These are phyloP conservation scores for Vulpes vulpes DNA, from an alignment of 2,113 vertebrate species.

Conservation along the genomic window DNA sequence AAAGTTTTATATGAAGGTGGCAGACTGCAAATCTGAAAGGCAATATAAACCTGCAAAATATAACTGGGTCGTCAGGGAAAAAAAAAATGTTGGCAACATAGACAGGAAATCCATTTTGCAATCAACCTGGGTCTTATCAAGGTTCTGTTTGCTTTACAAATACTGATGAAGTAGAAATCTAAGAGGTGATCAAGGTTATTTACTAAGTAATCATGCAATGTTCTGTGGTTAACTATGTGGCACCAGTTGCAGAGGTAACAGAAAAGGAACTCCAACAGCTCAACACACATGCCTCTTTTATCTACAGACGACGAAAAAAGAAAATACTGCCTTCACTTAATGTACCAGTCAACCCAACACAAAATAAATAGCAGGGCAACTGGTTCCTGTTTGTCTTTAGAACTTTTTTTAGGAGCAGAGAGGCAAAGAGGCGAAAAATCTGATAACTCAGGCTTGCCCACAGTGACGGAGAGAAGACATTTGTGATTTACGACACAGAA, in stretches of 20 bases:
- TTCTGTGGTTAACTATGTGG: conserved; percentile 42
- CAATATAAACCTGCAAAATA: conserved; percentile 55
- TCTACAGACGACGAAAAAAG: conserved; percentile 68
- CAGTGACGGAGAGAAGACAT: neutral
- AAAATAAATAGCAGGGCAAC: conserved; percentile 36
- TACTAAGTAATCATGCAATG: conserved; percentile 77
- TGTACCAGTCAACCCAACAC: conserved; percentile 63
- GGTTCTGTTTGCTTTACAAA: conserved; percentile 83
- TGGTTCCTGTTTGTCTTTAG: conserved; percentile 38
- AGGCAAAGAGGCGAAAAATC: neutral
- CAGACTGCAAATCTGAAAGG: conserved; percentile 51
- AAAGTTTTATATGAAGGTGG: neutral
- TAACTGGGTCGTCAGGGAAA: conserved; percentile 57
- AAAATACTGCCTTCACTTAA: conserved; percentile 66
- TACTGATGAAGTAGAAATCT: conserved; percentile 69
- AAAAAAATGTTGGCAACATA: conserved; percentile 64
- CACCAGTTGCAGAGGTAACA: conserved; percentile 71
- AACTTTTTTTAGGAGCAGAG: neutral
- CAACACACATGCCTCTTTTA: conserved; percentile 69
- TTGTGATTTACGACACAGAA: neutral
- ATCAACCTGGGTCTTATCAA: conserved; percentile 78
- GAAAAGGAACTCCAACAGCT: conserved; percentile 78
- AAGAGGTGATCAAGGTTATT: conserved; percentile 75
- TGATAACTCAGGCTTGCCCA: neutral
- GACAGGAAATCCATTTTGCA: conserved; percentile 79